Conservation (phyloP, 2,888 invertebrate genomes). For the Acleris emargana region DNA sequence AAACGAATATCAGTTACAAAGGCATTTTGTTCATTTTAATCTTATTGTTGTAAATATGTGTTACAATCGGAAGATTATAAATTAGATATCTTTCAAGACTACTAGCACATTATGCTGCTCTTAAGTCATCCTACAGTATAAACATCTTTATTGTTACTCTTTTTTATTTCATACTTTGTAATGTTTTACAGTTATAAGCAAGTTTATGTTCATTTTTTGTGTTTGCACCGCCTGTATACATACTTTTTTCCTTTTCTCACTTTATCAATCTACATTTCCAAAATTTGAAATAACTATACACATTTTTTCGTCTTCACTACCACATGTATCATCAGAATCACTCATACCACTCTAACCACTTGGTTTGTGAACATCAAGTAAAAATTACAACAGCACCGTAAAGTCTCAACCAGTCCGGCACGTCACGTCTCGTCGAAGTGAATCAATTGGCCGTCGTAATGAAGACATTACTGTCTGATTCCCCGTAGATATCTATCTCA, state of each 20-base stretch:
- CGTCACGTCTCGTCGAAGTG: constrained; percentile 36
- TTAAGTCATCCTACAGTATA: neutral
- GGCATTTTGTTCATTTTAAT: constrained; percentile 3
- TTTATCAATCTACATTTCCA: too few species aligned
- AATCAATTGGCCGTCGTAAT: constrained; percentile 73
- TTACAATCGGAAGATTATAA: neutral
- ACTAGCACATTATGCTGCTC: too few species aligned
- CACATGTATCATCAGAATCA: too few species aligned
- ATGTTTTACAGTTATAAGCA: too few species aligned
- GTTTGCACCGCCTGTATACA: too few species aligned
- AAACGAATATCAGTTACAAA: constrained; percentile 31
- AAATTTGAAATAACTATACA: too few species aligned
- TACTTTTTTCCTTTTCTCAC: too few species aligned
- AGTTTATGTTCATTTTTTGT: too few species aligned
- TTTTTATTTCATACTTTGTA: too few species aligned
- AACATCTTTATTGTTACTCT: too few species aligned
- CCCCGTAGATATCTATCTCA: constrained; percentile 58
- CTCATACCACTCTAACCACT: neutral
- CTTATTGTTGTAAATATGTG: constrained; percentile 22
- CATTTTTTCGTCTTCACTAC: too few species aligned
- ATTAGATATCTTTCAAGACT: too few species aligned
- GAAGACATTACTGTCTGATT: constrained; percentile 72
- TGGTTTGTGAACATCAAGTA: neutral
- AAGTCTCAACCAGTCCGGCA: constrained; percentile 18
- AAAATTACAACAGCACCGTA: constrained; percentile 1